Base-by-base conservation (phyloP, 1,140 invertebrate genomes). In the Drosophila tristis region DNA sequence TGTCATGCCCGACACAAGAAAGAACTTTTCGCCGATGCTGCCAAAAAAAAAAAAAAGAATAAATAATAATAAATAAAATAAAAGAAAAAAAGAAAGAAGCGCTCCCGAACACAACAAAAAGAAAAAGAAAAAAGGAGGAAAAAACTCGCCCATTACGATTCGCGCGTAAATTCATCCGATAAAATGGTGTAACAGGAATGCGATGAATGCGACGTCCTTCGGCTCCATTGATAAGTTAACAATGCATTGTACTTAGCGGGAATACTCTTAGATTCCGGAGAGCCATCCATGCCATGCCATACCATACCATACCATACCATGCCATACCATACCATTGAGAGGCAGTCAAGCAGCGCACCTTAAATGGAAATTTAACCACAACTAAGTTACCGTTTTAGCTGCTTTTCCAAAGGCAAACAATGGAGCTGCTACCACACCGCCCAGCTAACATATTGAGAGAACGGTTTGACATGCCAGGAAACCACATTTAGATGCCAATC, bases 91-190 rank as follows among this genome's bases (percentile, higher is more conserved):
- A 35, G 9, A 3, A 11, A 57, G 47, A 55, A 2, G 20, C 1
- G 20, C 20, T 20, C 55, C 60, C 31, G 31, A 31, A 31, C 31
- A 43, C 44, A 63, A 70, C 63, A 16, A 16, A 58, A 55, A 64
- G 44, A 56, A 53, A 58, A 55, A 64, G 44, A 56, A 53, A 57
- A 64, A 51, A 51, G 48, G 51, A 56, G 56, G 20, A 53, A 29
- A 47, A 55, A 62, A 66, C 63, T 64, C 58, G 78, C 53, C 63
- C 77, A 79, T 79, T 79, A 68, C 76, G 57, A 72, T 49, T 48
- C 51, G 25, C 71, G 71, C 77, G 77, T 80, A 80, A 80, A 80
- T 80, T 80, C 58, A 80, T 80, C 64, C 56, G 60, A 80, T 75
- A 79, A 79, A 79, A 74, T 80, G 59, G 77, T 80, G 72, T 63